Base-by-base conservation (phyloP, 2,888 invertebrate species). In the Anoplius nigerrimus region DNA sequence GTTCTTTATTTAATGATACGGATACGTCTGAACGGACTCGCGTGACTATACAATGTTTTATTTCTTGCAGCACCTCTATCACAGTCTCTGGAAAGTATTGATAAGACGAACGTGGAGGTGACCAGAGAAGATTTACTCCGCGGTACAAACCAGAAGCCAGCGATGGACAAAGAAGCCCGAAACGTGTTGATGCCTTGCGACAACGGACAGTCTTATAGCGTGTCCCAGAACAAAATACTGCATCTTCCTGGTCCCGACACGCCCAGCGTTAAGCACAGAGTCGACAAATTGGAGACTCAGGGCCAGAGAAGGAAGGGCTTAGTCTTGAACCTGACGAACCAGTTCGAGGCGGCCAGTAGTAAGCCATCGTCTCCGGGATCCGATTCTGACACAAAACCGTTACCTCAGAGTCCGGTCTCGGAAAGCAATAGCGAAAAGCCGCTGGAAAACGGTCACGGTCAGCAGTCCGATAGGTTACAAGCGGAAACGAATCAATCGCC, bases 201-300 rank as follows among this genome's bases (percentile, higher is more conserved):
- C 82, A 95, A 95, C 88, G 97, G 96, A 45, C 93, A 94, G 81
- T 94, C 94, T 78, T 97, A 97, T 89, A 96, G 96, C 87, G 96
- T 97, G 27, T 96, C 97, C 54, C 97, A 96, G 81, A 97, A 97
- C 89, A 95, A 96, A 91, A 95, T 96, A 82, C 93, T 96, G 72
- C 93, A 96, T 82, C 91, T 97, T 76, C 94, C 95, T 76, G 92
- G 92, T 62, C 81, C 79, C 13, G 83, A 75, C 82, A 87, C 71
- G 51, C 76, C 79, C 18, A 87, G 75, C 77, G 88, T 85, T 74
- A 93, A 93, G 80, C 93, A 93, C 79, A 92, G 94, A 79, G 93
- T 95, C 48, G 92, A 91, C 86, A 94, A 94, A 86, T 91, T 95
- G 77, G 95, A 95, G 89, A 90, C 90, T 76, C 90, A 90, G 84